Base-by-base conservation (phyloP, 2,797 vertebrate genomes). In the Prionace glauca region DNA sequence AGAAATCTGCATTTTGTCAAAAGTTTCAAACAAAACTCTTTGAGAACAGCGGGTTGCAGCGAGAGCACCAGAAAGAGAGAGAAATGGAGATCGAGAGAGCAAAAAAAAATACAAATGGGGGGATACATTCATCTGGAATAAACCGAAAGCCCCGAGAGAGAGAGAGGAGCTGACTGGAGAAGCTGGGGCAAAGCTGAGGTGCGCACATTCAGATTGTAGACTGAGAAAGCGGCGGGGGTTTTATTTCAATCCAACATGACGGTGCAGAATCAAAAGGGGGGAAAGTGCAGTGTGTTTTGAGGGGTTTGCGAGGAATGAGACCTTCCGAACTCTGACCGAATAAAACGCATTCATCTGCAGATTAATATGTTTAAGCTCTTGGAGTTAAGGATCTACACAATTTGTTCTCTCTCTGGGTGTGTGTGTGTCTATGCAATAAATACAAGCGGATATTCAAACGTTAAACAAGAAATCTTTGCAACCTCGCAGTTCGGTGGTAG, bases 1-100 rank as follows among this genome's bases (percentile, higher is more conserved):
- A 32, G 71, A 56, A 72, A 56, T 95, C 71, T 95, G 36, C 67
- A 95, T 7, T 95, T 74, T 29, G 74, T 95, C 93, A 95, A 74
- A 94, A 45, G 7, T 20, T 92, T 69, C 65, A 67, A 24, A 69
- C 9, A 92, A 8, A 92, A 20, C 0, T 32, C 32, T 12, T 69
- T 77, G 72, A 77, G 72, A 77, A 32, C 14, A 11, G 22, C 7
- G 45, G 50, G 9, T 20, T 20, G n/a, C 67, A 41, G n/a, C 11
- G 11, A 9, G 92, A 24, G 22, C 11, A 3, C 8, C 5, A 56
- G 62, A 26, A 18, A 45, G 8, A 14, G 22, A 26, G 20, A 14
- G 65, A 67, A 65, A 69, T 18, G n/a, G 62, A 9, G 36, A 45
- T 1, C 8, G 29, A 36, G n/a, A 45, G 0, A 45, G 20, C 41